Evolutionary conservation across 2,888 invertebrate genomes (phyloP).

Genomic region (Liopterus haemorrhoidalis): DNA sequence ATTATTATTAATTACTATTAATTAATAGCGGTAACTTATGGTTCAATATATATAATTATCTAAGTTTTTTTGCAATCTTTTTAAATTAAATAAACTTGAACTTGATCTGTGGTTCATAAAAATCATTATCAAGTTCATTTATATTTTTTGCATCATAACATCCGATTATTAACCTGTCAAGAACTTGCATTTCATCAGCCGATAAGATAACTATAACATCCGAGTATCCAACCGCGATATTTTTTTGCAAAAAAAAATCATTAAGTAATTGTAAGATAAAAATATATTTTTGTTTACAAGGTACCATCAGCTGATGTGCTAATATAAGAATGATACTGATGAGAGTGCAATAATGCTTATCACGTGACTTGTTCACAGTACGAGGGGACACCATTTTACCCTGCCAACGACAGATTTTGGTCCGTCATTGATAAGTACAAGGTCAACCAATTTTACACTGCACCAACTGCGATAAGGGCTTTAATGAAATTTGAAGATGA

Average conservation of each 20-base stretch:
- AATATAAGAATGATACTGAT: conserved; percentile 2
- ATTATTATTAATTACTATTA: too few relatives aligned
- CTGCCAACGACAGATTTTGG: conserved; percentile 92
- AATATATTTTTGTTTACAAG: conserved; percentile 5
- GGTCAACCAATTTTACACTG: conserved; percentile 95
- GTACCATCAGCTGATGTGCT: not conserved
- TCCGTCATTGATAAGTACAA: conserved; percentile 85
- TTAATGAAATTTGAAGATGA: conserved; percentile 92
- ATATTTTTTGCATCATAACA: too few relatives aligned
- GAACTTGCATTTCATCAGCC: too few relatives aligned
- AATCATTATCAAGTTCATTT: too few relatives aligned
- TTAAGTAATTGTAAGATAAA: not conserved
- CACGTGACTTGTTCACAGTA: conserved; percentile 56
- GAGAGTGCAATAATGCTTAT: not conserved
- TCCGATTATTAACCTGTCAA: too few relatives aligned
- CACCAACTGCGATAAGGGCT: conserved; percentile 94
- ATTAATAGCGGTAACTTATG: too few relatives aligned
- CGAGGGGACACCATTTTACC: conserved; percentile 96
- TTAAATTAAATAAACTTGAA: too few relatives aligned
- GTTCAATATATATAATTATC: too few relatives aligned
- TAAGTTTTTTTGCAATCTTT: too few relatives aligned
- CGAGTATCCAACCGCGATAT: too few relatives aligned
- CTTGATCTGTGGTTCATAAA: too few relatives aligned
- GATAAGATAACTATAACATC: too few relatives aligned
- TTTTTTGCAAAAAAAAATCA: not conserved